Evolutionary conservation across 2,888 invertebrate species (phyloP).

Genomic region (Dyspetes luteomarginatus): DNA sequence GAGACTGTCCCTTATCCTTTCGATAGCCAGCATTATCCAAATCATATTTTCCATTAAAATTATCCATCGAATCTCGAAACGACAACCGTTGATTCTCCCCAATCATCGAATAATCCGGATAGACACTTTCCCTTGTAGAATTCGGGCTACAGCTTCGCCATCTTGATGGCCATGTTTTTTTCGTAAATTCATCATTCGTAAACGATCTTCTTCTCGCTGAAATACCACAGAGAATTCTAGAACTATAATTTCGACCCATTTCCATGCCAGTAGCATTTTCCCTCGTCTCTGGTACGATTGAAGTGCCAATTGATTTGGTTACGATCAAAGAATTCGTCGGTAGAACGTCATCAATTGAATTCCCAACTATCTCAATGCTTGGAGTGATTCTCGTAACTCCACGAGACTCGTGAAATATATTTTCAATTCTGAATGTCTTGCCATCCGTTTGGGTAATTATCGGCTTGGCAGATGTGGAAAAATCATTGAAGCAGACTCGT

Average conservation of each 20-base stretch:
- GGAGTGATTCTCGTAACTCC: constrained; percentile 52
- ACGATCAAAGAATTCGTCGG: constrained; percentile 73
- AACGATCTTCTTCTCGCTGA: constrained; percentile 34
- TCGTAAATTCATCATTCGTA: constrained; percentile 39
- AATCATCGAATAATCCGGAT: constrained; percentile 19
- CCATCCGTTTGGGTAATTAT: constrained; percentile 71
- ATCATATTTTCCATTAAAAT: neutral
- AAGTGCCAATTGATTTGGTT: constrained; percentile 76
- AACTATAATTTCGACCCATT: constrained; percentile 25
- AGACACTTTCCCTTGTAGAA: constrained; percentile 5
- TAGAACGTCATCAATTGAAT: constrained; percentile 29
- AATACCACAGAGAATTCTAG: constrained; percentile 19
- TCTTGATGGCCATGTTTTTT: constrained; percentile 54
- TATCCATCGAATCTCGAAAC: constrained; percentile 5
- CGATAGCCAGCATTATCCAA: neutral
- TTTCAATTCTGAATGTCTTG: constrained; percentile 76
- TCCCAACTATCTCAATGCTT: constrained; percentile 59
- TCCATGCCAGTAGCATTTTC: constrained; percentile 67
- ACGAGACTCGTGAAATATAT: constrained; percentile 74
- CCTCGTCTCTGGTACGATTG: constrained; percentile 67
- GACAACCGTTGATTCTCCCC: constrained; percentile 1
- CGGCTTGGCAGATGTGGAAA: constrained; percentile 55
- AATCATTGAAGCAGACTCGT: constrained; percentile 61
- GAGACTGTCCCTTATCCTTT: neutral
- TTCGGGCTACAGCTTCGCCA: constrained; percentile 56